phyloP scores from a whole-genome alignment of 2,797 vertebrate genomes.

The Thunnus albacares region DNA sequence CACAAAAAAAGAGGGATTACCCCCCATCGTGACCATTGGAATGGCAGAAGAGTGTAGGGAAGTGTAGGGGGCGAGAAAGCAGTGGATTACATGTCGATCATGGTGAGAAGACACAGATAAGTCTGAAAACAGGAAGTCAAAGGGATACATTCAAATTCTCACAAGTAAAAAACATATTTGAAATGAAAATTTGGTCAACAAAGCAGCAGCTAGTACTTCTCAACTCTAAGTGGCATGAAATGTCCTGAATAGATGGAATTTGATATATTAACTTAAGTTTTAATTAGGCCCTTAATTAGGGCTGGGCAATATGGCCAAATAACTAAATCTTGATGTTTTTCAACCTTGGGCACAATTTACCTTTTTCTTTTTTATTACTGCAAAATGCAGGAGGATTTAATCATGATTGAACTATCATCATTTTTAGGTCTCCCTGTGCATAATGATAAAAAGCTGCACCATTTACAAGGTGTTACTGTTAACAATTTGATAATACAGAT shows the following conservation, averaged over 20 bases:
- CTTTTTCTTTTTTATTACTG: too few species aligned
- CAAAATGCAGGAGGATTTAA: not conserved
- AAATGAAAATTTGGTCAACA: slow-evolving; percentile 14
- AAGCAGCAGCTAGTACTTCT: slow-evolving; percentile 4
- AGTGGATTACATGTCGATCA: slow-evolving; percentile 65
- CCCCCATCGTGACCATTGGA: slow-evolving; percentile 51
- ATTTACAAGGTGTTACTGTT: not conserved
- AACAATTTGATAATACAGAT: not conserved
- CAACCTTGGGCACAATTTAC: not conserved
- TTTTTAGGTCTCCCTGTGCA: not conserved
- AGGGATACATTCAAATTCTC: slow-evolving; percentile 23
- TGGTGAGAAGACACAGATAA: slow-evolving; percentile 38
- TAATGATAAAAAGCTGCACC: not conserved
- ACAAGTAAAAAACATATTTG: not conserved
- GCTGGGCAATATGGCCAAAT: not conserved
- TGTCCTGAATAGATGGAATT: not conserved
- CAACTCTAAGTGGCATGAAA: not conserved
- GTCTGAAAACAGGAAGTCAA: slow-evolving; percentile 35
- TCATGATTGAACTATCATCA: not conserved
- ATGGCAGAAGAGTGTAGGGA: slow-evolving; percentile 31
- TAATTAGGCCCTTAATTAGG: not conserved
- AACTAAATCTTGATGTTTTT: not conserved
- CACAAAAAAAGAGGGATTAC: slow-evolving; percentile 71
- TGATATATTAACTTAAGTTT: not conserved
- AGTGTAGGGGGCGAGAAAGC: slow-evolving; percentile 32